Percentiles rank a stretch among this genome's conserved stretches.
These are phyloP conservation scores for Chrysemys picta DNA, from an alignment of 2,113 vertebrate genomes.

Conservation along the genomic window DNA sequence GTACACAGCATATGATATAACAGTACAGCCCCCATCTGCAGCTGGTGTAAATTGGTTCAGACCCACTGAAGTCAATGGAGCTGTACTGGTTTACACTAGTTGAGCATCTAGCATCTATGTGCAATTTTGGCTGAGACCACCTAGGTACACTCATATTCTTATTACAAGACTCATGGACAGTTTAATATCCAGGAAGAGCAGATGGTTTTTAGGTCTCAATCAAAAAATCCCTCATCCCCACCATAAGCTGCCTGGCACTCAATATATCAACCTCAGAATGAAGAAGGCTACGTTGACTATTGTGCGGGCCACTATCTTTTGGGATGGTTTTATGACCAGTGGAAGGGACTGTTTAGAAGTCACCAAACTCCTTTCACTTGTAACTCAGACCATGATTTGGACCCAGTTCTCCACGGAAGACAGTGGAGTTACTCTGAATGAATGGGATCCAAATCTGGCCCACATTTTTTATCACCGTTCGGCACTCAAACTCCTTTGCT, in stretches of 20 bases:
- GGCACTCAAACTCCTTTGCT: neutral
- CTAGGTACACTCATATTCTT: neutral
- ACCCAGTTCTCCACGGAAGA: neutral
- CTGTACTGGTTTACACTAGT: neutral
- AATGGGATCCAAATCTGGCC: neutral
- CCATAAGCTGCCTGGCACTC: neutral
- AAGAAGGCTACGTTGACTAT: neutral
- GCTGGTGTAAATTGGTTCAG: neutral
- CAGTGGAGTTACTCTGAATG: neutral
- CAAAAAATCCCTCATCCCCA: neutral
- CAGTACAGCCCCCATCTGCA: neutral
- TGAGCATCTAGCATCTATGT: neutral
- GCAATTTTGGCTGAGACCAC: neutral
- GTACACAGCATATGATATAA: fast-evolving
- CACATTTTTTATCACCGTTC: neutral
- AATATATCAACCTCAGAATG: neutral
- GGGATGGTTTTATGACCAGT: neutral
- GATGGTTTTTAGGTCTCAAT: neutral
- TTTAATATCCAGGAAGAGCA: neutral
- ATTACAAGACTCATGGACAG: neutral
- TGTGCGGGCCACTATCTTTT: neutral
- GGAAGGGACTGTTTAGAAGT: neutral
- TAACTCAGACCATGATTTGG: neutral
- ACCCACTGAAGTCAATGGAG: neutral
- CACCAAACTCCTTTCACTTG: neutral